A percentile compares a stretch with the other conserved stretches of the same genome.
phyloP scores from a whole-genome alignment of 2,888 invertebrate species.

The Macrosiphum euphorbiae region DNA sequence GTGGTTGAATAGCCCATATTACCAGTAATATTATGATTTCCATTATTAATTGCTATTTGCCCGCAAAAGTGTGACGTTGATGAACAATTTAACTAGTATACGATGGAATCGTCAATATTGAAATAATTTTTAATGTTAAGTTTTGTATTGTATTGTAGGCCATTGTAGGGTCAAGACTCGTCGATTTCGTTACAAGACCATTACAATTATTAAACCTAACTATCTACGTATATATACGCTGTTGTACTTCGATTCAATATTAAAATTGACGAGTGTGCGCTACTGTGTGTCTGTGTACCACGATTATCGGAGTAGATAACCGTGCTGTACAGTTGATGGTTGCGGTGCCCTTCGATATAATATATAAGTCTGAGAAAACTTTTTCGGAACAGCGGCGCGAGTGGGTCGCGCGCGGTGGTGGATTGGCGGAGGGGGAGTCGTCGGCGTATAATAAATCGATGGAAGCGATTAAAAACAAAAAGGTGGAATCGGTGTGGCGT shows the following conservation, averaged over 20 bases:
- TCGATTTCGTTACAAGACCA: too few species aligned
- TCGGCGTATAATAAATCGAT: constrained; percentile 22
- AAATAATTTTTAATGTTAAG: too few species aligned
- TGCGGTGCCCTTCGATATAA: not conserved
- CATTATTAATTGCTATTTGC: too few species aligned
- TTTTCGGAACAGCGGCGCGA: not conserved
- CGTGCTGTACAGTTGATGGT: not conserved
- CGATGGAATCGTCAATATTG: too few species aligned
- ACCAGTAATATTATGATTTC: too few species aligned
- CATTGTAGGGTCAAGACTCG: too few species aligned
- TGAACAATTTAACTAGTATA: too few species aligned
- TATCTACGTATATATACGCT: not conserved
- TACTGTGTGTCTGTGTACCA: not conserved
- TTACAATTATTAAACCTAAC: too few species aligned
- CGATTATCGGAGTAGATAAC: too few species aligned
- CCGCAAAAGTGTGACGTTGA: too few species aligned
- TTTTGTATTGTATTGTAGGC: too few species aligned
- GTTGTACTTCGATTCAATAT: not conserved
- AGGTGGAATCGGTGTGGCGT: not conserved
- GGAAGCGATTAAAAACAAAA: constrained; percentile 50
- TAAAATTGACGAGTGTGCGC: not conserved
- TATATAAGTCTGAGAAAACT: not conserved
- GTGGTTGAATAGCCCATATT: too few species aligned
- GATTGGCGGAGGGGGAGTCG: not conserved
- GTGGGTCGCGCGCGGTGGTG: not conserved